Conservation (phyloP, 2,797 vertebrate species). For the Tolypeutes matacus region DNA sequence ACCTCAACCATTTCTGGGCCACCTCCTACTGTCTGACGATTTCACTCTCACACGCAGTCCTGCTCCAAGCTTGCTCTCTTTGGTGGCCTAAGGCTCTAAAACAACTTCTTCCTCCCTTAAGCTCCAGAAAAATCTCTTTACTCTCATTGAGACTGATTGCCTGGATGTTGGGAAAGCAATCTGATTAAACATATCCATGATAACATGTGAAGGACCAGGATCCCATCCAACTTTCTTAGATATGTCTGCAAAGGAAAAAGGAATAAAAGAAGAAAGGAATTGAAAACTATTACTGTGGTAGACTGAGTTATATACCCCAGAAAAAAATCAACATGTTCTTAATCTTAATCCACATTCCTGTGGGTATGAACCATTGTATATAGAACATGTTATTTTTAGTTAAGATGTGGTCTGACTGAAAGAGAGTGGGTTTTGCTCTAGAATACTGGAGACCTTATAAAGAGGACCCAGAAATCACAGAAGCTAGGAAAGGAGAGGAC, state of each 20-base stretch:
- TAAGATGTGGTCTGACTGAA: too few species aligned
- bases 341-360: too few species aligned
- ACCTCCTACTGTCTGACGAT: not conserved
- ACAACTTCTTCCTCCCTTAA: slow-evolving; percentile 9
- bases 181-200: not conserved
- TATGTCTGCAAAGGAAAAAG: not conserved
- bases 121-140: slow-evolving; percentile 24
- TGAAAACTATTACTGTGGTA: not conserved
- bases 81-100: not conserved
- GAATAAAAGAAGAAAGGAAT: not conserved
- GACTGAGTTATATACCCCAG: too few species aligned
- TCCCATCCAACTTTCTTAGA: not conserved
- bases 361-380: too few species aligned
- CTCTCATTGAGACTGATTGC: not conserved
- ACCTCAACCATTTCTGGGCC: not conserved
- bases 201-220: not conserved
- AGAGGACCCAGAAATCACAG: too few species aligned
- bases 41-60: not conserved
- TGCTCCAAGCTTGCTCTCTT: not conserved
- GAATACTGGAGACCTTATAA: too few species aligned
- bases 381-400: too few species aligned
- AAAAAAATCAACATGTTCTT: too few species aligned
- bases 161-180: slow-evolving; percentile 43
- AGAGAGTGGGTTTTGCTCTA: too few species aligned
- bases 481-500: too few species aligned